A percentile compares a stretch with the other conserved stretches of the same genome.
phyloP scores from a whole-genome alignment of 2,888 invertebrate species.

The Tiphia femorata region DNA sequence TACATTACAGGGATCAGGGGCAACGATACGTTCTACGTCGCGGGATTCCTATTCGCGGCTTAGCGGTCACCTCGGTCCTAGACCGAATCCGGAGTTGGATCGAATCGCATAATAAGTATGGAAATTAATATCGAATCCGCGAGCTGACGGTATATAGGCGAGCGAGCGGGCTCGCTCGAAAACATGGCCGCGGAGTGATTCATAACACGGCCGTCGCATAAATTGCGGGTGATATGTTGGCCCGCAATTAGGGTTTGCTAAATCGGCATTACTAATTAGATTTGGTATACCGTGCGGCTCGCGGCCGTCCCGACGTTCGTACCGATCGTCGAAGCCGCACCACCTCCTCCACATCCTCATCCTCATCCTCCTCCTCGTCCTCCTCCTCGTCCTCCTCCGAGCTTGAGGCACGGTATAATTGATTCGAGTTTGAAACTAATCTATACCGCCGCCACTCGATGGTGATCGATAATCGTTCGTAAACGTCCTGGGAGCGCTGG shows the following conservation, averaged over 20 bases:
- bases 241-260: conserved; percentile 64
- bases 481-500: conserved; percentile 11
- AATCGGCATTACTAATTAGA: conserved; percentile 65
- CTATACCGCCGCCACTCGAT: conserved; percentile 39
- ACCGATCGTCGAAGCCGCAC: conserved; percentile 19
- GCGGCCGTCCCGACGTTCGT: conserved; percentile 33
- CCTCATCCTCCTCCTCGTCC: not conserved
- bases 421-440: conserved; percentile 64
- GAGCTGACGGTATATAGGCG: not conserved
- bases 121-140: conserved; percentile 36
- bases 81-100: too few species aligned
- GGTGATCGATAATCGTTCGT: conserved; percentile 47
- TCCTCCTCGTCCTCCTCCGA: not conserved
- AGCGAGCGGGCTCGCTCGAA: conserved; percentile 11
- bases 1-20: too few species aligned
- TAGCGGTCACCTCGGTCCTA: too few species aligned
- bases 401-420: conserved; percentile 57
- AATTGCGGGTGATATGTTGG: conserved; percentile 60
- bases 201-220: conserved; percentile 57
- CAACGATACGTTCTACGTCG: too few species aligned
- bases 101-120: conserved; percentile 33
- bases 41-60: too few species aligned
- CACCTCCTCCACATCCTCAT: not conserved
- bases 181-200: conserved; percentile 44
- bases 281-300: conserved; percentile 45